Base-by-base conservation (phyloP, 2,113 vertebrate genomes). In the Rattus rattus region DNA sequence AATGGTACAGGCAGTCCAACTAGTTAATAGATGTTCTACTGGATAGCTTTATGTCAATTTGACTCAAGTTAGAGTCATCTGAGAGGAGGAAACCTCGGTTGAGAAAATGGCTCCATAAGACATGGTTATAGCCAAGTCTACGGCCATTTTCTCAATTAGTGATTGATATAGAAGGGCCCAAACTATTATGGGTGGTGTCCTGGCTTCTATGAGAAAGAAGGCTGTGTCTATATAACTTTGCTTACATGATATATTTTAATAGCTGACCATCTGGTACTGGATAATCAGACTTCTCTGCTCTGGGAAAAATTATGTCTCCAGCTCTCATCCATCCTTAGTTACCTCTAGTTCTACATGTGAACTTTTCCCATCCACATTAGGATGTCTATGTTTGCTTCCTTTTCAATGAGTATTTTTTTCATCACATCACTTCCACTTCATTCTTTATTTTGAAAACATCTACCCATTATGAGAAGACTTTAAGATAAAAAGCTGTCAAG, bases 371-470 rank as follows among this genome's bases (percentile, higher is more conserved):
- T 69, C 5, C 5, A 69, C 67, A 69, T 69, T 69, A 69, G 67
- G 39, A 72, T 39, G 19, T 14, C 36, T 72, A n/a, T n/a, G 28
- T 28, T 49, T 77, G 24, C 7, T 30, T 49, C 47, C 95, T 91
- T 81, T 96, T 92, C 86, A 97, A 96, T 92, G 30, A 77, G 14
- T 85, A n/a, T 77, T 96, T 94, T 33, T 81, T 98, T 91, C 96
- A 92, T 96, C 86, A 92, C 56, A 88, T 92, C 65, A 92, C 59
- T 91, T n/a, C 19, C 65, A 86, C 13, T 59, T 12, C 20, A 39
- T n/a, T 83, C 36, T 26, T n/a, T 83, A 39, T 61, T 56, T n/a
- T 61, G 20, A 61, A 59, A 59, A 61, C 92, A 84, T 67, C 49
- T 79, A 16, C 43, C 9, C 47, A 59, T 28, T 47, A 73, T 72